These are phyloP conservation scores for Sinocyclocheilus maitianheensis DNA, from an alignment of 2,113 vertebrate genomes.

Conservation along the genomic window DNA sequence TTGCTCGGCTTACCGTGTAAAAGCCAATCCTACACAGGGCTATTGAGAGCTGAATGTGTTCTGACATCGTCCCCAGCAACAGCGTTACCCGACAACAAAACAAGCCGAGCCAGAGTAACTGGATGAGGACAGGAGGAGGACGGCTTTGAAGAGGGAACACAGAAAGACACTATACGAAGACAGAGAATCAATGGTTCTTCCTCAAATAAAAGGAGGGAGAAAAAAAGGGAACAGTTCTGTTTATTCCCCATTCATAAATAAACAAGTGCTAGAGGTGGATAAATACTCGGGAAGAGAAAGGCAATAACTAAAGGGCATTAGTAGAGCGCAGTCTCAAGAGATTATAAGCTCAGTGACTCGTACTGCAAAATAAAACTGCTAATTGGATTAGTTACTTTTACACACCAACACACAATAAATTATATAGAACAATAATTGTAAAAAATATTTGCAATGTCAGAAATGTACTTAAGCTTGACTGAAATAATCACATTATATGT, in stretches of 20 bases:
- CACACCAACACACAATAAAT: conserved; percentile 60
- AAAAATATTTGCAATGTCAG: not conserved
- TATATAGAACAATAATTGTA: not conserved
- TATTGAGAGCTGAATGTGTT: conserved; percentile 87
- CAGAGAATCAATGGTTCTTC: conserved; percentile 52
- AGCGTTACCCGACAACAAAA: conserved; percentile 78
- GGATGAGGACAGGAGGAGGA: conserved; percentile 62
- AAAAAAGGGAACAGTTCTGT: conserved; percentile 55
- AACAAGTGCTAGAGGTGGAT: conserved; percentile 19
- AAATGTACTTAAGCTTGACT: too few relatives aligned
- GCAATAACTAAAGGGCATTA: conserved; percentile 57
- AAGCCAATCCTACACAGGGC: conserved; percentile 91
- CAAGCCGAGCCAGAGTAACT: conserved; percentile 69
- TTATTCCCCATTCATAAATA: conserved; percentile 45
- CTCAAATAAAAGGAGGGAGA: conserved; percentile 44
- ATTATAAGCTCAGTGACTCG: conserved; percentile 69
- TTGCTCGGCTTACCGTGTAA: conserved; percentile 83
- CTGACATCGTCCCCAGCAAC: conserved; percentile 83
- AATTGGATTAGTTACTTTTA: conserved; percentile 79
- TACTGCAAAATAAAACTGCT: conserved; percentile 72
- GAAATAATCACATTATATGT: not conserved
- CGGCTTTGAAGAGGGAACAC: conserved; percentile 55
- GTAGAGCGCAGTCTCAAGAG: conserved; percentile 64
- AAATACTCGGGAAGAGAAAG: not conserved
- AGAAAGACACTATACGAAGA: conserved; percentile 47